phyloP scores from a whole-genome alignment of 2,888 invertebrate genomes.

The Cephonodes hylas region DNA sequence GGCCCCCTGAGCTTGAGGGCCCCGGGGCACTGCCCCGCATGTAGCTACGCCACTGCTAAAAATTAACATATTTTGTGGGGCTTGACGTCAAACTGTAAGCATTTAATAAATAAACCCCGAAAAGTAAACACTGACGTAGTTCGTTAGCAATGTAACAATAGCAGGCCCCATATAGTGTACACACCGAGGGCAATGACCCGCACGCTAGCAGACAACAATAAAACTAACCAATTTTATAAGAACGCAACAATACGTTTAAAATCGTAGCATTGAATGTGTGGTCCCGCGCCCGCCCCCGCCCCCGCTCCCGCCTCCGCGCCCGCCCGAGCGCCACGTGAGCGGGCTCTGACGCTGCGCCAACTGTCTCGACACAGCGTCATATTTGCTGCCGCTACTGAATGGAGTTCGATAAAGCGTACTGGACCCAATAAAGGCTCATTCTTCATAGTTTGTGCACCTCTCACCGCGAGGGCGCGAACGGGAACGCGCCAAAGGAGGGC shows the following conservation, averaged over 20 bases:
- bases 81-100: too few relatives aligned
- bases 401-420: background rate
- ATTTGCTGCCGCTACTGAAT: background rate
- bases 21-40: too few relatives aligned
- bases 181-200: background rate
- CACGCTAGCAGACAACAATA: background rate
- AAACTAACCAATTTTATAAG: background rate
- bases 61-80: background rate
- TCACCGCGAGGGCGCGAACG: background rate
- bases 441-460: background rate
- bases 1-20: too few relatives aligned
- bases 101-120: background rate
- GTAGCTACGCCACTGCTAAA: too few relatives aligned
- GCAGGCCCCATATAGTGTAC: background rate
- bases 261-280: background rate
- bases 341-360: background rate
- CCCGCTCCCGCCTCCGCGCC: background rate
- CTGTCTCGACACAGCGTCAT: background rate
- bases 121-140: background rate
- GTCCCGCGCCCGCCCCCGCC: background rate
- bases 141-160: background rate
- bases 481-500: background rate
- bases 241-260: background rate
- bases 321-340: background rate
- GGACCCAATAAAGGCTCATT: constrained; percentile 1